Evolutionary conservation across 2,888 invertebrate genomes (phyloP), one percentile per base, ranked within the genome.

Genomic region (Athetis lepigone): DNA sequence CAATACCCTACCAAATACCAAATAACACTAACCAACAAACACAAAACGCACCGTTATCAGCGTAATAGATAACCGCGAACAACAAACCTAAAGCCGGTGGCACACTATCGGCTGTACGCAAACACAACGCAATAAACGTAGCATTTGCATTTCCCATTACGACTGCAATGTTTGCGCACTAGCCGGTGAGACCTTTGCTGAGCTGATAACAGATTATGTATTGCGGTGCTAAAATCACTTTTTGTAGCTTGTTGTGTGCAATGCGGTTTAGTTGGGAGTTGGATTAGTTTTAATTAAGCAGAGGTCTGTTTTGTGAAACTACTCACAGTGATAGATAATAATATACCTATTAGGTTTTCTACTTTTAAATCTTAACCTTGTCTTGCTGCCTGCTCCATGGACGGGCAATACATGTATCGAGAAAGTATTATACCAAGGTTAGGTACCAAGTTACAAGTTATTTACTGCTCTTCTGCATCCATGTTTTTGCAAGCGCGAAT

Each of bases 81-180:
- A 74, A 40, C 58, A 49, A 43, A 56, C 59, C 68, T 74, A 77
- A 80, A 80, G 72, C 70, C 57, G 18, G 67, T 72, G 49, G 67
- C 77, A 77, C 72, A 79, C 81, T 80, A 76, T 82, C 78, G 54
- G 45, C 49, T 70, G 47, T 79, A 49, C 50, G 66, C 77, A 83
- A 78, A 83, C 79, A 70, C 36, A 40, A 47, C 29, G 82, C 83
- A 78, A 83, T 82, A 80, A 84, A 77, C 79, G 75, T 67, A 75
- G 74, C 79, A 85, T 85, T 85, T 85, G 84, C 85, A 83, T 79
- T 84, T 79, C 78, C 81, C 84, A 85, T 85, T 85, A 84, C 69
- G 49, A 55, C 40, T 64, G 68, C 75, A 69, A 64, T 83, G 76
- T 81, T 75, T 78, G 75, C 62, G 65, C 45, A 77, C 72, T 75